Percentiles rank a stretch among this genome's conserved stretches.
Conservation (phyloP, 2,113 vertebrate species). For the Malaclemys terrapin region DNA sequence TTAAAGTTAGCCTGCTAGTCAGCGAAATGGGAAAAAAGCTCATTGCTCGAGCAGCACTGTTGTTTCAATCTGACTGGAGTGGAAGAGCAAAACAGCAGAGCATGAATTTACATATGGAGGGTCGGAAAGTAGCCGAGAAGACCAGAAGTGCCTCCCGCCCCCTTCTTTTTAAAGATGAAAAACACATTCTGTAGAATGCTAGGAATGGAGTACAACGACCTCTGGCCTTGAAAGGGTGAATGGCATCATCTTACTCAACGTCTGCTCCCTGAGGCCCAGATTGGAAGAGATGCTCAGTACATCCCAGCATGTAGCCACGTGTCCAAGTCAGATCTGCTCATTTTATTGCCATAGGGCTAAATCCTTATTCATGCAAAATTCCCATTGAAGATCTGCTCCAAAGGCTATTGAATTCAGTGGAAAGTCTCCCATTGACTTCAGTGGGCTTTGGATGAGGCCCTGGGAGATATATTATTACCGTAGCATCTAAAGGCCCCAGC, state of each 20-base stretch:
- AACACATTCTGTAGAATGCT: neutral
- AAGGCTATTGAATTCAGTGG: neutral
- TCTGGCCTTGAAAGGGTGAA: neutral
- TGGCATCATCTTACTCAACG: neutral
- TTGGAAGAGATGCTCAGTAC: neutral
- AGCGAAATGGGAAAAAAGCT: neutral
- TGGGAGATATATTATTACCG: neutral
- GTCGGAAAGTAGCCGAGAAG: neutral
- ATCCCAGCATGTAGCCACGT: neutral
- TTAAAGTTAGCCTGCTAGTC: conserved; percentile 34
- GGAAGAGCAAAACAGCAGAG: neutral
- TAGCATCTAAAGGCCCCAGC: neutral
- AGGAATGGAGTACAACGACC: neutral
- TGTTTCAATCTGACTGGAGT: neutral
- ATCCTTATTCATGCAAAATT: neutral
- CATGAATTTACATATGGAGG: neutral
- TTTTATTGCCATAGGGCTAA: neutral
- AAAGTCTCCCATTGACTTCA: neutral
- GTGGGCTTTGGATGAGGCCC: neutral
- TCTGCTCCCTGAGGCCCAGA: neutral
- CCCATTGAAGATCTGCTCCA: neutral
- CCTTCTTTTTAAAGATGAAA: neutral
- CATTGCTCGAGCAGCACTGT: conserved; percentile 1
- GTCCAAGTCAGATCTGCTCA: neutral
- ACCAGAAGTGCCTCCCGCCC: neutral